These are phyloP conservation scores for Aplysia californica DNA, from an alignment of 1,140 invertebrate genomes.

Conservation along the genomic window DNA sequence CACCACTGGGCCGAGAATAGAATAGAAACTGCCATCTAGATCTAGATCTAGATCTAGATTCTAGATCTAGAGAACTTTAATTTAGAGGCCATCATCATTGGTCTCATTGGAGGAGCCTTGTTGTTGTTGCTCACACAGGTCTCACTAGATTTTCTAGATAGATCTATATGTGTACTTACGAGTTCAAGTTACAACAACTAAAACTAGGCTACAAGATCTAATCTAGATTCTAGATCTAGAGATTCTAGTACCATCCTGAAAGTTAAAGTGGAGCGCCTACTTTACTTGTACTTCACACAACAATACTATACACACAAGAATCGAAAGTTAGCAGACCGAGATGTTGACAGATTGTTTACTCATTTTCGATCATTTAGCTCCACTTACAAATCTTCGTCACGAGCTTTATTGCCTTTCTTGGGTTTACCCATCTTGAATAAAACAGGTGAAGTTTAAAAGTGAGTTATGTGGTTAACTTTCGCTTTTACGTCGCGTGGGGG, in stretches of 20 bases:
- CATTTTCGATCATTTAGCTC: background rate
- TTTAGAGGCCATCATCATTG: no score
- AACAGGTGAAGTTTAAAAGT: background rate
- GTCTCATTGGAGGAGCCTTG: no score
- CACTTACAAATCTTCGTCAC: conserved; percentile 26
- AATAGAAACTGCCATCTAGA: no score
- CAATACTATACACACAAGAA: background rate
- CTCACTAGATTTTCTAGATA: no score
- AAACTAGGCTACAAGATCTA: no score
- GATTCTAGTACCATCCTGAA: background rate
- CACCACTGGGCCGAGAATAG: no score
- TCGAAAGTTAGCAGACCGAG: background rate
- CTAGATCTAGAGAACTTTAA: no score
- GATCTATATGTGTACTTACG: no score
- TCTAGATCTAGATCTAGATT: no score
- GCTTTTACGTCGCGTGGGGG: no score
- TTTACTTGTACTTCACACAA: background rate
- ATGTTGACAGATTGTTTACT: background rate
- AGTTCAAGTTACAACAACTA: no score
- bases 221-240: background rate
- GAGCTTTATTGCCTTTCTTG: conserved; percentile 33
- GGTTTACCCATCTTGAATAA: conserved; percentile 32
- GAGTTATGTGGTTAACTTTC: background rate
- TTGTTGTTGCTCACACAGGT: no score
- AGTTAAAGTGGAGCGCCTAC: background rate